Evolutionary conservation across 1,140 invertebrate species (phyloP), one percentile per base, ranked within the genome.

Genomic region (Drosophila carrolli): DNA sequence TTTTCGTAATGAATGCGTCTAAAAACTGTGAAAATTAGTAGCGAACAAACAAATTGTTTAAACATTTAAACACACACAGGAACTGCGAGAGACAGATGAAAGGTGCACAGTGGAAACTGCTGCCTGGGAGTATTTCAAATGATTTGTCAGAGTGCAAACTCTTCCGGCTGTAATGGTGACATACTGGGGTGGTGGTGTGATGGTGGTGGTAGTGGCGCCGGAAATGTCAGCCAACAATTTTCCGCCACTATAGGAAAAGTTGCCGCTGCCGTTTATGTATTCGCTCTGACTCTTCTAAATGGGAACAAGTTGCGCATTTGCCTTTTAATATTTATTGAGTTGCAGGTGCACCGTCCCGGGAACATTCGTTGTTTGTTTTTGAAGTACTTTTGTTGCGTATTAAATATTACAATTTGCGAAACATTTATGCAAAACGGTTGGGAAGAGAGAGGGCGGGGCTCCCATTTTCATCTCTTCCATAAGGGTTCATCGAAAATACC

Each of bases 311-410:
- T 78, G 37, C 47, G 27, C 81, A 58, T 63, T 71, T 82, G 72
- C 79, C 75, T 89, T 88, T 89, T 80, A 88, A 88, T 88, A 88
- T 88, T 88, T 88, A 88, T 88, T 81, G 84, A 76, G 84, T 89
- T 81, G 75, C 80, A 89, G 66, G 63, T 73, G 13, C 50, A 40
- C 19, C n/a, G 8, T 43, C 27, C 32, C 41, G 4, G 23, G n/a
- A 44, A 16, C 11, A 23, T 11, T 43, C 11, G 9, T 37, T 27
- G 47, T 44, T 70, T 51, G 65, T 41, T 58, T 50, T 65, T 67
- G 43, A 65, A 75, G 65, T 72, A 56, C 57, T 74, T 80, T 80
- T 57, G 77, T 68, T 81, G 72, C 51, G 75, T 83, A 82, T 81
- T 88, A 82, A 82, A 86, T 88, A 86, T 86, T 82, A 82, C 71